Evolutionary conservation across 1,140 invertebrate genomes (phyloP), one percentile per base, ranked within the genome.

Genomic region (Temnothorax longispinosus): DNA sequence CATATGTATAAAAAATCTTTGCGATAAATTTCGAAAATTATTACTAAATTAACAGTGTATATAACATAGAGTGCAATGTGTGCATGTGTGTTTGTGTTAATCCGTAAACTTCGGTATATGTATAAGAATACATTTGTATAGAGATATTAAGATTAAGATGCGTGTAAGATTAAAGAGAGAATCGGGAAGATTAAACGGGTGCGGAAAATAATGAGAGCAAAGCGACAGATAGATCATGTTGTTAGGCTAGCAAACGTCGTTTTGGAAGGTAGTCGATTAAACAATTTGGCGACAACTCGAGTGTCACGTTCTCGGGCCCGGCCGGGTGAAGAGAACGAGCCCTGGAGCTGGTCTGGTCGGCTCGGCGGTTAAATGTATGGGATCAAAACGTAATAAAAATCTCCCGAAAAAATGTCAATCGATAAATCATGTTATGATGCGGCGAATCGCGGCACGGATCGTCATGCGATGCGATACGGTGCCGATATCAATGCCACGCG

Each of bases 341-440:
- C 38, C 0, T 69, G 38, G 41, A 13, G 15, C 71, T 13, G 44
- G 32, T 8, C 27, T 11, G 47, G 8, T 18, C 47, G 27, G 50
- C 52, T 38, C n/a, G n/a, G 71, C 21, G 3, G 74, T 88, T 67
- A 91, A 93, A 91, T 90, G 78, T 93, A 93, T 52, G 71, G 91
- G 88, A 92, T 94, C 92, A 92, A 94, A 93, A 93, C 89, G 91
- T 92, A 93, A 93, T 93, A 94, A 94, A 93, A 93, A 92, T 91
- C 88, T 72, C 32, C 84, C 75, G 81, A 91, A 93, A 93, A 94
- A 94, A 93, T 94, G 92, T 91, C 87, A 91, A 91, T 75, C 93
- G 91, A 93, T 94, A 94, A 94, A 94, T 94, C 93, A 93, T 27
- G 85, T 78, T 72, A 74, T 69, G 85, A 52, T 52, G 47, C 44